phyloP scores from a whole-genome alignment of 1,140 invertebrate genomes.

The Acyrthosiphon pisum region DNA sequence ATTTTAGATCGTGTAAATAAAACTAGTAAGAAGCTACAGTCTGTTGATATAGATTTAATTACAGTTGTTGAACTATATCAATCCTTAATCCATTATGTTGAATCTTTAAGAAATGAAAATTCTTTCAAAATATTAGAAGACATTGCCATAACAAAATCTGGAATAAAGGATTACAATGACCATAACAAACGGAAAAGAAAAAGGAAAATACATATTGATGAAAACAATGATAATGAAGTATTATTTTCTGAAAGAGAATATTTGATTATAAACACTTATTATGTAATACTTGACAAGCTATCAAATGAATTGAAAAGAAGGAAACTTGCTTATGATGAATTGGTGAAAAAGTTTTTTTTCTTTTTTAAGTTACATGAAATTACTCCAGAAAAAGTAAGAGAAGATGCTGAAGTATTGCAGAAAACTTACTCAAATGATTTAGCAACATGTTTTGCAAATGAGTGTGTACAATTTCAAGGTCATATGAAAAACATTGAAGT shows the following conservation, averaged over 20 bases:
- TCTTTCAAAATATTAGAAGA: neutral
- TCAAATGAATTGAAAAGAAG: neutral
- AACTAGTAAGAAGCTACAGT: slow-evolving; percentile 8
- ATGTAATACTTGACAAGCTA: slow-evolving; percentile 18
- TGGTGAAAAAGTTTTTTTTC: neutral
- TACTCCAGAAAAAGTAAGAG: neutral
- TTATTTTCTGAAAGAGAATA: neutral
- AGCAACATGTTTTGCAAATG: neutral
- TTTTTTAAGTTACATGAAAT: slow-evolving; percentile 23
- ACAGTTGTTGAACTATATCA: slow-evolving; percentile 7
- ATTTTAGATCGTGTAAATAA: too few species aligned
- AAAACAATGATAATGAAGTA: slow-evolving; percentile 17
- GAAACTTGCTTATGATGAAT: neutral
- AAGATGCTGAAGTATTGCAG: neutral
- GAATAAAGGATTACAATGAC: neutral
- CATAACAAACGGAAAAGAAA: neutral
- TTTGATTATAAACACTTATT: neutral
- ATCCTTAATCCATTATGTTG: slow-evolving; percentile 28
- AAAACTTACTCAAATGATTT: slow-evolving; percentile 33
- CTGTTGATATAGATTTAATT: slow-evolving; percentile 12
- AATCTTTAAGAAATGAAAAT: slow-evolving; percentile 27
- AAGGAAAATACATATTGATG: slow-evolving; percentile 12
- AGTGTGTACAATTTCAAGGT: slow-evolving; percentile 9
- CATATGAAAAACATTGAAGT: slow-evolving; percentile 16
- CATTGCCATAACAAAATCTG: neutral